phyloP scores from a whole-genome alignment of 2,797 vertebrate genomes.

The Spheniscus humboldti region DNA sequence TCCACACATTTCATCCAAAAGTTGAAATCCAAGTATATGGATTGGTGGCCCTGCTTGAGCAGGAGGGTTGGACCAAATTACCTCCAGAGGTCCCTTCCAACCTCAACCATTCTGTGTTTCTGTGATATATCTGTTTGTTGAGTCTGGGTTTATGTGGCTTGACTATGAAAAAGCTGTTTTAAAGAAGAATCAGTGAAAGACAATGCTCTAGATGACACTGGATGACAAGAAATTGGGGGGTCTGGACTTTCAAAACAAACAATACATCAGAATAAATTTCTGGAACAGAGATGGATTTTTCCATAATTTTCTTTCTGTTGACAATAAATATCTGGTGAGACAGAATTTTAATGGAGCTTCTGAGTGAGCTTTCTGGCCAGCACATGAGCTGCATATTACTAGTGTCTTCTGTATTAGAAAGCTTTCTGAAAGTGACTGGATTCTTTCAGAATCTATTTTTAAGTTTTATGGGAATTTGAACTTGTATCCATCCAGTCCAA shows the following conservation, averaged over 20 bases:
- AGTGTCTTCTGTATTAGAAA: neutral
- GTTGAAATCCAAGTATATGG: neutral
- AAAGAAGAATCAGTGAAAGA: neutral
- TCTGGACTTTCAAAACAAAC: neutral
- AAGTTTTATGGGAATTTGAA: neutral
- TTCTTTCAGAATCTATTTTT: neutral
- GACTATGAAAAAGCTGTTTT: neutral
- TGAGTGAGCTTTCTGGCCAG: neutral
- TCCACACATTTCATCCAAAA: neutral
- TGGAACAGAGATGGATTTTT: neutral
- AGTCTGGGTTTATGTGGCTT: neutral
- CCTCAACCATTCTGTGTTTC: neutral
- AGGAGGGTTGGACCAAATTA: neutral
- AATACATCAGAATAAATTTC: neutral
- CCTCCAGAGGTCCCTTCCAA: neutral
- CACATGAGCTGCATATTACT: neutral
- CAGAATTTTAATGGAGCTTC: neutral
- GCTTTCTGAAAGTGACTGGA: neutral
- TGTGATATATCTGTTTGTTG: neutral
- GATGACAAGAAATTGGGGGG: neutral
- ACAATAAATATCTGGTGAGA: neutral
- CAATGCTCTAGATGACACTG: neutral
- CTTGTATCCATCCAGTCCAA: neutral
- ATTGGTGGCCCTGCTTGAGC: neutral
- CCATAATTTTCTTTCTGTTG: neutral